Evolutionary conservation across 1,140 invertebrate genomes (phyloP), one percentile per base, ranked within the genome.

Genomic region (Homalodisca vitripennis): DNA sequence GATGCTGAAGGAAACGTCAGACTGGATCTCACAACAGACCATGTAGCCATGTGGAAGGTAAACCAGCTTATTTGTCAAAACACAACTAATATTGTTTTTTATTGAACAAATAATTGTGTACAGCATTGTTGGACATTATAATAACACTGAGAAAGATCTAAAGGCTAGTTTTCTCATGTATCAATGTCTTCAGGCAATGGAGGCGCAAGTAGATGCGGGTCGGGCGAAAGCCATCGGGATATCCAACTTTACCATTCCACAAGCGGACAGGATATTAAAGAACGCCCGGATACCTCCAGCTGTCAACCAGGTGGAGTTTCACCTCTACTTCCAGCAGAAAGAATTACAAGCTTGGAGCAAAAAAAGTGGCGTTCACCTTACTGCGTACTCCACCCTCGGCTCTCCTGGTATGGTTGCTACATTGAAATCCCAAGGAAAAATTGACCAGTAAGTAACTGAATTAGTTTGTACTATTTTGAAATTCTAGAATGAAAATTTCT

Each of bases 201-300:
- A 93, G 79, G 81, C 87, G 69, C 86, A 89, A 75, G 85, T 90
- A 3, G 83, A 83, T 69, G 81, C 81, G 32, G 88, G 90, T 31
- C 78, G 84, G n/a, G 78, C 86, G 20, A 86, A 84, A 75, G 86
- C 89, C 0, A 89, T 93, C 74, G 91, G 91, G 1, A 72, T 94
- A 3, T 93, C 91, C n/a, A 93, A 93, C 75, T 94, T 93, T 73
- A 93, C 90, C 75, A 80, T 86, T 70, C 74, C 80, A 14, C 91
- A 93, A 80, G 85, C 92, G 60, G 73, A 81, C 63, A 82, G 84
- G 32, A 84, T 93, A 57, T 80, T 88, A 51, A 83, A 89, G 46
- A 84, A 84, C 67, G 82, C 86, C 29, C 82, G 82, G 68, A 85
- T 92, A 24, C 86, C 85, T 69, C 91, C 90, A 0, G 85, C 85